Evolutionary conservation across 2,797 vertebrate species (phyloP), one percentile per base, ranked within the genome.

Genomic region (Orestias chungarensis): DNA sequence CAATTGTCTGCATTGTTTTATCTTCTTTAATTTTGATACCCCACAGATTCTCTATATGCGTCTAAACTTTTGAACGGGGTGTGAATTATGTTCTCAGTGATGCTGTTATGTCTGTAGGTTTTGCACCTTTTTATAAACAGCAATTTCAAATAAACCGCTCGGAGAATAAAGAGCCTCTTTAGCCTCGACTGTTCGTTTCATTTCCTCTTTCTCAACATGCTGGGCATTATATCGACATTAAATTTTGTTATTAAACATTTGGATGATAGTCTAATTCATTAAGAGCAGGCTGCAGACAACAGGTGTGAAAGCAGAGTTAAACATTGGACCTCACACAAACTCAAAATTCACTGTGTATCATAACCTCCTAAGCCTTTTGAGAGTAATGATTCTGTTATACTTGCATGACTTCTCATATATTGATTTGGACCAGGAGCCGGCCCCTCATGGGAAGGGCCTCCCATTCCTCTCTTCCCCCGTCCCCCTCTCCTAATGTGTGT

Each of bases 361-460:
- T 81, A 83, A 73, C 81, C 76, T 80, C 79, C 78, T 86, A 87
- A 87, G 86, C 81, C 86, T 78, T 86, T 74, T 77, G 87, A 89
- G 87, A 93, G 89, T 90, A 92, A 93, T 90, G 89, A 93, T 93
- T 92, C 82, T 92, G 89, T 94, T 94, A 91, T 90, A 93, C 89
- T 93, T 91, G 90, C 93, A 92, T 93, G 90, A 88, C 90, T 94
- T 93, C 89, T 92, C 89, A 88, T 94, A 89, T 93, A 94, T 94
- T 92, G 93, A 95, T 93, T 92, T 84, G 78, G 73, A 88, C 81
- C 88, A 87, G 89, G 86, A 90, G 87, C 82, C 78, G 83, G 76
- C 80, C 82, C 88, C 84, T 86, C 87, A 87, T 86, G 46, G 75
- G 81, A n/a, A 87, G 85, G 87, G 77, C 86, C 88, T 82, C 35